Percentiles rank a stretch among this genome's conserved stretches.
Conservation (phyloP, 1,140 invertebrate genomes). For the Archivesica marissinica region DNA sequence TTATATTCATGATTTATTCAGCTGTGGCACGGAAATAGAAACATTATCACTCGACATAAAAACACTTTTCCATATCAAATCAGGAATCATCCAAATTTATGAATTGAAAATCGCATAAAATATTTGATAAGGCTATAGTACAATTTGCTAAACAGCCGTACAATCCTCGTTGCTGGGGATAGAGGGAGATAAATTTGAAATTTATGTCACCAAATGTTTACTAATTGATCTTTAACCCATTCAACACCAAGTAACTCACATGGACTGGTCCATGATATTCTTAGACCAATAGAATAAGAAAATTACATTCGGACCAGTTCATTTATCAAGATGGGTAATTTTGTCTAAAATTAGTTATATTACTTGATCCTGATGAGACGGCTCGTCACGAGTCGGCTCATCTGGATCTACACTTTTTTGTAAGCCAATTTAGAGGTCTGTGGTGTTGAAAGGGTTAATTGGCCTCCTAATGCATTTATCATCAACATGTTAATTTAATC, state of each 20-base stretch:
- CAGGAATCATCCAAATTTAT: constrained; percentile 36
- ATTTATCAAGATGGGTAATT: too few relatives aligned
- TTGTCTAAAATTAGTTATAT: too few relatives aligned
- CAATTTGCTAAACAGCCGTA: constrained; percentile 15
- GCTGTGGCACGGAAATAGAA: constrained; percentile 34
- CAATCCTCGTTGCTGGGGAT: constrained; percentile 21
- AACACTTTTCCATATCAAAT: constrained; percentile 21
- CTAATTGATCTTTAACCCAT: constrained; percentile 53
- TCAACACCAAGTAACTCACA: too few relatives aligned
- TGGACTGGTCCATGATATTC: too few relatives aligned
- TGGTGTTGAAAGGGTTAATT: too few relatives aligned
- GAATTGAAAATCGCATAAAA: constrained; percentile 18
- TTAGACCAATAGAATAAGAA: too few relatives aligned
- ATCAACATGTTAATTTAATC: background rate
- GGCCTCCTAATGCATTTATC: constrained; percentile 16
- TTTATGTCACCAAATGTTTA: constrained; percentile 37
- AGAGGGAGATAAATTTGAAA: constrained; percentile 22
- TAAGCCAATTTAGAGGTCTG: too few relatives aligned
- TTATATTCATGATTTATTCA: constrained; percentile 3
- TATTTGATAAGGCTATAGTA: constrained; percentile 19
- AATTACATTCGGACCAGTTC: too few relatives aligned
- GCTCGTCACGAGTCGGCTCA: too few relatives aligned
- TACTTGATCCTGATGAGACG: too few relatives aligned
- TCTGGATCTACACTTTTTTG: too few relatives aligned
- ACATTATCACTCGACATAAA: constrained; percentile 42